Evolutionary conservation across 2,113 vertebrate genomes (phyloP).

Genomic region (Penelope pileata): DNA sequence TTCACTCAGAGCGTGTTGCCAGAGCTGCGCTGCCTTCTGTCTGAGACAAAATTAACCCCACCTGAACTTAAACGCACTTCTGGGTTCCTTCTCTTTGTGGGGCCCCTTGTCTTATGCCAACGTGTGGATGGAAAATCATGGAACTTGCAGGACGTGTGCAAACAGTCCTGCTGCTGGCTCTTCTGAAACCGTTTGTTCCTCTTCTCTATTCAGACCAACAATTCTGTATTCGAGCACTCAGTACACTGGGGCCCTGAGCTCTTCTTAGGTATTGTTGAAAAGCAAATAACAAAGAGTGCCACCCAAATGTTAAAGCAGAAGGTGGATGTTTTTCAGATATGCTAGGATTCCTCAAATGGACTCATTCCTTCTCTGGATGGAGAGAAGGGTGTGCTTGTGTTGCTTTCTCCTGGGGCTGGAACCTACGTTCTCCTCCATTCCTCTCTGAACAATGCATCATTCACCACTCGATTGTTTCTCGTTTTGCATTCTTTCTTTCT

Average conservation of each 20-base stretch:
- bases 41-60: neutral
- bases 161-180: neutral
- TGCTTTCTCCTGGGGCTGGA: neutral
- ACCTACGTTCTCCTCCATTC: neutral
- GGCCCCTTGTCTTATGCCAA: too few species aligned
- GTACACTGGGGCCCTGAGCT: neutral
- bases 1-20: neutral
- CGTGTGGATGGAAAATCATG: neutral
- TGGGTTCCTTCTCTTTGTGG: neutral
- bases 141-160: neutral
- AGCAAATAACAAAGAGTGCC: neutral
- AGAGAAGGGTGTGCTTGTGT: neutral
- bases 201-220: neutral
- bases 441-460: neutral
- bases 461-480: neutral
- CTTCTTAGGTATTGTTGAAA: neutral
- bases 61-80: neutral
- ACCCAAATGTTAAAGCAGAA: neutral
- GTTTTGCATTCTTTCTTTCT: neutral
- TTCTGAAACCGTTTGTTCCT: neutral
- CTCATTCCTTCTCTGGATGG: neutral
- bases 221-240: neutral
- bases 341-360: neutral
- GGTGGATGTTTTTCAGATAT: neutral
- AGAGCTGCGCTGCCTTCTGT: neutral